Percentiles rank a stretch among this genome's conserved stretches.
phyloP scores from a whole-genome alignment of 2,113 vertebrate species.

The Cyanistes caeruleus region DNA sequence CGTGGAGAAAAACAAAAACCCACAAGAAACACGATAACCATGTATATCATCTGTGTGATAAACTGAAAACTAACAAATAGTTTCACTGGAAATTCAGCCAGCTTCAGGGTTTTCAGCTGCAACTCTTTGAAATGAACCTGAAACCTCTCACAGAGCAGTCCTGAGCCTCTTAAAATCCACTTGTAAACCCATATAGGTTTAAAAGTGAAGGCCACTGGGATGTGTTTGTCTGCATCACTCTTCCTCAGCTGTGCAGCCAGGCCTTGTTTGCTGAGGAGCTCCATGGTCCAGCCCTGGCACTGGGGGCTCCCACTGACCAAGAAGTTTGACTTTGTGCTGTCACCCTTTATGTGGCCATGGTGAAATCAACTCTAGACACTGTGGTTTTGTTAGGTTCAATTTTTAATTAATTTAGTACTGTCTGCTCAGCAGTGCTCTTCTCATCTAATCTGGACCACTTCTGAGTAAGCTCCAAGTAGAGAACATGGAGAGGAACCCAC shows the following conservation, averaged over 20 bases:
- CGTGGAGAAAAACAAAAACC: background rate
- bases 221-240: background rate
- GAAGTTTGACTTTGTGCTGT: background rate
- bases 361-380: background rate
- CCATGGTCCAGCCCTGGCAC: background rate
- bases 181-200: background rate
- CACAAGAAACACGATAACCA: background rate
- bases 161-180: background rate
- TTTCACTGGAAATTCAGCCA: background rate
- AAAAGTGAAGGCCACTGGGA: background rate
- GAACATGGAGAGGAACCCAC: accelerated
- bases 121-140: background rate
- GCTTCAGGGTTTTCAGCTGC: background rate
- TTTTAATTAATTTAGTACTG: background rate
- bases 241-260: background rate
- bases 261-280: background rate
- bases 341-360: background rate
- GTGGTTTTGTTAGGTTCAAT: background rate
- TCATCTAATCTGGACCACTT: background rate
- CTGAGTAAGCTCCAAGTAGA: background rate
- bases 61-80: background rate
- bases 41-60: background rate
- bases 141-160: background rate
- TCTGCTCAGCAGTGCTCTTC: background rate
- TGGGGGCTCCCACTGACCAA: background rate